Evolutionary conservation across 2,888 invertebrate species (phyloP).

Genomic region (Keiferia lycopersicella): DNA sequence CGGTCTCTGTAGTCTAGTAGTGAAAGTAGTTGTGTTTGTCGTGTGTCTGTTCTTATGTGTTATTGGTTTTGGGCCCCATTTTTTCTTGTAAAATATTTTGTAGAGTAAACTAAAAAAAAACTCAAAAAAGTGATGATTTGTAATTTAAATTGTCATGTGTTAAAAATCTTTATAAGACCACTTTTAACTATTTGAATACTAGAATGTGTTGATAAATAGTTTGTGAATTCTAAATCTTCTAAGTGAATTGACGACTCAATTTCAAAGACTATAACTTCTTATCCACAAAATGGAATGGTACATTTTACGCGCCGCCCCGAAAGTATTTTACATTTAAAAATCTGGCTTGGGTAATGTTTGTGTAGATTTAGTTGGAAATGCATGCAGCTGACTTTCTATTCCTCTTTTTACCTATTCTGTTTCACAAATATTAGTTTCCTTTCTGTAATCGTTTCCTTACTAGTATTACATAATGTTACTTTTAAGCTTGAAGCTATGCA

Average conservation of each 20-base stretch:
- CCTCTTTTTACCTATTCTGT: slow-evolving; percentile 27
- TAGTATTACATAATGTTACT: slow-evolving; percentile 28
- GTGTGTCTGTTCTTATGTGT: slow-evolving; percentile 30
- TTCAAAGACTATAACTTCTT: neutral
- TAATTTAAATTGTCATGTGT: too few species aligned
- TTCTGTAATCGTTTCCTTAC: slow-evolving; percentile 27
- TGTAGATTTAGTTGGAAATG: slow-evolving; percentile 15
- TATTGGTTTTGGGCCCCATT: slow-evolving; percentile 13
- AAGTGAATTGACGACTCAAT: too few species aligned
- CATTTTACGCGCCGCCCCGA: neutral
- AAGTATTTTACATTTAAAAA: slow-evolving; percentile 14
- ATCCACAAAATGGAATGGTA: neutral
- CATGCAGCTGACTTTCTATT: slow-evolving; percentile 22
- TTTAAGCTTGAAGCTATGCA: slow-evolving; percentile 28
- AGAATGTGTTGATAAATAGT: too few species aligned
- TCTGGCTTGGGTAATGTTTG: slow-evolving; percentile 23
- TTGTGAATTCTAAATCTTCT: too few species aligned
- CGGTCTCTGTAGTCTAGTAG: slow-evolving; percentile 59
- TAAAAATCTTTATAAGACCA: too few species aligned
- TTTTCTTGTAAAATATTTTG: slow-evolving; percentile 1
- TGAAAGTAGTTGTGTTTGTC: slow-evolving; percentile 32
- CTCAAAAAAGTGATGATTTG: neutral
- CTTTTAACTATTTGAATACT: too few species aligned
- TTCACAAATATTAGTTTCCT: slow-evolving; percentile 31
- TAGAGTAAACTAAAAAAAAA: neutral